Conservation (phyloP, 2,888 invertebrate genomes). For the Muscina levida region DNA sequence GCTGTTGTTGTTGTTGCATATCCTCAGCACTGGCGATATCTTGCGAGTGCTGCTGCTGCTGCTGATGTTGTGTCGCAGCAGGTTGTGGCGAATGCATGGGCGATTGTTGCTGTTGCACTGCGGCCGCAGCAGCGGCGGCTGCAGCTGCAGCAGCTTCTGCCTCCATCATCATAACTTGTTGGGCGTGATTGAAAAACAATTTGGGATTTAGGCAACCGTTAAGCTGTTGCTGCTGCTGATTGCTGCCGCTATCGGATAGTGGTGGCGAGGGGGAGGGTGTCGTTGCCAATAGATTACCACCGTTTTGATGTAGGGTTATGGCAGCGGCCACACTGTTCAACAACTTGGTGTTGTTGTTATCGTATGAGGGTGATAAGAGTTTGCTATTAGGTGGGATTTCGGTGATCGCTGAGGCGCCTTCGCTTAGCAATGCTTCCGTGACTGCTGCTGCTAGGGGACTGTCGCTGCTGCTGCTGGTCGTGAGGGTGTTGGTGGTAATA, state of each 20-base stretch:
- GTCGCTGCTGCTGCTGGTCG: constrained; percentile 41
- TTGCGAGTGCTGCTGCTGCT: constrained; percentile 49
- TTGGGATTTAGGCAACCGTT: constrained; percentile 77
- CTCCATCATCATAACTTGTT: constrained; percentile 79
- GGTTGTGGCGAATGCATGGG: constrained; percentile 75
- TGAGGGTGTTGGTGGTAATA: constrained; percentile 47
- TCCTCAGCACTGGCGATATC: constrained; percentile 27
- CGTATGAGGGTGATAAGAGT: constrained; percentile 73
- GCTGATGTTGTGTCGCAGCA: constrained; percentile 46
- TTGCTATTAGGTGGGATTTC: constrained; percentile 67
- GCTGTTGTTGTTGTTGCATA: constrained; percentile 42
- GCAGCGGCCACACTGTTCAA: constrained; percentile 77
- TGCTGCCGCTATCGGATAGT: constrained; percentile 71
- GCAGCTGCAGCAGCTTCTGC: constrained; percentile 76
- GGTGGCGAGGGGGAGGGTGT: constrained; percentile 79
- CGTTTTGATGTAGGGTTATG: constrained; percentile 79
- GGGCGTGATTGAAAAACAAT: constrained; percentile 78
- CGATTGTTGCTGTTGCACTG: constrained; percentile 74
- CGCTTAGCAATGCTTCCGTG: constrained; percentile 19
- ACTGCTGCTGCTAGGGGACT: constrained; percentile 41
- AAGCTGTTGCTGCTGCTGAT: constrained; percentile 50
- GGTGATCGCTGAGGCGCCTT: constrained; percentile 38
- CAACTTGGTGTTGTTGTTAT: constrained; percentile 73
- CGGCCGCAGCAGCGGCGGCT: constrained; percentile 72
- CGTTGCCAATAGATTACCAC: constrained; percentile 77